Base-by-base conservation (phyloP, 2,888 invertebrate species). In the Heliconius charithonia region DNA sequence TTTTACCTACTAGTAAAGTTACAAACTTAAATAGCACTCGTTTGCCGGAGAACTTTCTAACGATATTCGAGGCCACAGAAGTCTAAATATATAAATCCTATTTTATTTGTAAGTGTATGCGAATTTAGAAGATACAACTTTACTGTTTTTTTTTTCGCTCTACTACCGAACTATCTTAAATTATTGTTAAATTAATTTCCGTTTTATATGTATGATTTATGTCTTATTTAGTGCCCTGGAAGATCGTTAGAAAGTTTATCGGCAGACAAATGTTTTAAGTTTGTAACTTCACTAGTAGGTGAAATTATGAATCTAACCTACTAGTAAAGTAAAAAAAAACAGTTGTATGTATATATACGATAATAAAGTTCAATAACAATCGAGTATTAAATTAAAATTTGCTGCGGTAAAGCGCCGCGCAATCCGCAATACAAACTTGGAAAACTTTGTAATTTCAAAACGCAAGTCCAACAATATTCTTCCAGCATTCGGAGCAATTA, bases 361-460 rank as follows among this genome's bases (percentile, higher is more conserved):
- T 51, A 22, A n/a, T n/a, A n/a, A 63, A 73, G 7, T 41, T 29
- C 10, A 74, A 74, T 19, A 13, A 74, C 27, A n/a, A 65, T 74
- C 45, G 45, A 29, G 27, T 45, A 27, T 41, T 74, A 63, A 74
- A 63, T 63, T 65, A 19, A 73, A 73, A 73, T 59, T 66, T 66
- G 10, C 22, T 77, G 59, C 27, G 72, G 65, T 65, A 51, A 73
- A 72, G 56, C 27, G 37, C 56, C 29, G 37, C 77, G 66, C 77
- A 56, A 71, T 56, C 66, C 59, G 37, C 56, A 51, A 45, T 56
- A 56, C 65, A 25, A 66, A 67, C 73, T 73, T 77, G 41, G 72
- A 63, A 66, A 66, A 77, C 56, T 59, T 76, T 77, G 25, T 59
- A 66, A 73, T 77, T 66, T 73, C 41, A 41, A 77, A 66, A 59